phyloP scores from a whole-genome alignment of 2,113 vertebrate species.

The Alouatta palliata region DNA sequence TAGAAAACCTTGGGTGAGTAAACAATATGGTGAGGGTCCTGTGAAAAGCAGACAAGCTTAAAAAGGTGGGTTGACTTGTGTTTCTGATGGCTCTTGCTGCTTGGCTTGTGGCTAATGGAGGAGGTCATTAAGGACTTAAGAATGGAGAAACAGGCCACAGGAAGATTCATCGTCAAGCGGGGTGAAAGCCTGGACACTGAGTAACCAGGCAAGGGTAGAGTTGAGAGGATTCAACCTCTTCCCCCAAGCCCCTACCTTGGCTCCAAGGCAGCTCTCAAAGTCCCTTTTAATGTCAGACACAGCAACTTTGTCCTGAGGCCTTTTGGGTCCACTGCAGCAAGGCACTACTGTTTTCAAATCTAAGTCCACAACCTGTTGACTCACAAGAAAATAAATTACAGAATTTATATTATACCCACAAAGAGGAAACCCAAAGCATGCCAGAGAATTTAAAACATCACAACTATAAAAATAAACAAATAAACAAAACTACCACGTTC shows the following conservation, averaged over 20 bases:
- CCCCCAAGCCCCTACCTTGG: conserved; percentile 86
- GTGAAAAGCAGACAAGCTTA: not conserved
- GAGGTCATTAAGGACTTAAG: not conserved
- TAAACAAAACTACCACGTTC: not conserved
- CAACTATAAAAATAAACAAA: not conserved
- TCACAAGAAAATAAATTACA: not conserved
- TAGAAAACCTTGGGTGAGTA: not conserved
- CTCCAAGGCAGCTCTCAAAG: conserved; percentile 92
- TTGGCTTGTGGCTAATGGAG: not conserved
- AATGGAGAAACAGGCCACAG: not conserved
- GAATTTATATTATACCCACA: not conserved
- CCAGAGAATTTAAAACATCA: not conserved
- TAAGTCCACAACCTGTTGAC: conserved; percentile 88
- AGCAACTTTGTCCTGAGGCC: conserved; percentile 95
- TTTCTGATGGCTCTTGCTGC: not conserved
- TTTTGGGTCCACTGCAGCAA: conserved; percentile 97
- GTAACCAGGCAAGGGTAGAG: accelerated
- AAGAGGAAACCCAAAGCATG: not conserved
- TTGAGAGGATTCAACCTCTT: not conserved
- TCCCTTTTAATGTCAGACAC: conserved; percentile 95
- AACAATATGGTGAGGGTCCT: not conserved
- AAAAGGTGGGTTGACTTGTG: not conserved
- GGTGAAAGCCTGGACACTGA: not conserved
- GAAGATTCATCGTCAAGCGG: not conserved
- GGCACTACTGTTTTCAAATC: conserved; percentile 93